Conservation (phyloP, 2,113 vertebrate genomes). For the Hemichromis elongatus region DNA sequence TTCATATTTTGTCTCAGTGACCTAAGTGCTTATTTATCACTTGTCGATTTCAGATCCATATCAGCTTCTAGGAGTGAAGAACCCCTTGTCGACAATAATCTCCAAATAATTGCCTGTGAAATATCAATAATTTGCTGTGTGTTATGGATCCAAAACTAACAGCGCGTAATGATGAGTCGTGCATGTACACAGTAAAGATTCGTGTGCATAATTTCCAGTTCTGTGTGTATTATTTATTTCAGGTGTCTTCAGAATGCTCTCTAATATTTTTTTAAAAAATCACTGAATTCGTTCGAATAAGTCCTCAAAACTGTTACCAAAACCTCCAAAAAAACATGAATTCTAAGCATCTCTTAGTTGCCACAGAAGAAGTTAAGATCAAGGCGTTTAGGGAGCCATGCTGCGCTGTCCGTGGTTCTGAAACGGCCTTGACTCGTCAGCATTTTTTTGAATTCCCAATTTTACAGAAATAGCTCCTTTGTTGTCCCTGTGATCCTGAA, state of each 20-base stretch:
- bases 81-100: not conserved
- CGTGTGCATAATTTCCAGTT: not conserved
- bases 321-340: not conserved
- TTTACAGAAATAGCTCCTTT: constrained; percentile 40
- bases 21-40: not conserved
- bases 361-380: not conserved
- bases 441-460: not conserved
- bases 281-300: too few relatives aligned
- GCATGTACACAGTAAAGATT: not conserved
- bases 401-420: not conserved
- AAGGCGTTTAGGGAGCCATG: not conserved
- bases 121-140: not conserved
- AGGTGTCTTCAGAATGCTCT: not conserved
- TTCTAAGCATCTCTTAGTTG: fast-evolving
- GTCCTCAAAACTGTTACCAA: not conserved
- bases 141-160: not conserved
- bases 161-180: not conserved
- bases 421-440: not conserved
- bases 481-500: constrained; percentile 50
- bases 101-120: not conserved
- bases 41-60: not conserved
- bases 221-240: not conserved
- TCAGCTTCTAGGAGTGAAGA: not conserved
- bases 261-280: not conserved
- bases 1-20: not conserved